Conservation (phyloP, 2,888 invertebrate species). For the Stenolophus ochropezus region DNA sequence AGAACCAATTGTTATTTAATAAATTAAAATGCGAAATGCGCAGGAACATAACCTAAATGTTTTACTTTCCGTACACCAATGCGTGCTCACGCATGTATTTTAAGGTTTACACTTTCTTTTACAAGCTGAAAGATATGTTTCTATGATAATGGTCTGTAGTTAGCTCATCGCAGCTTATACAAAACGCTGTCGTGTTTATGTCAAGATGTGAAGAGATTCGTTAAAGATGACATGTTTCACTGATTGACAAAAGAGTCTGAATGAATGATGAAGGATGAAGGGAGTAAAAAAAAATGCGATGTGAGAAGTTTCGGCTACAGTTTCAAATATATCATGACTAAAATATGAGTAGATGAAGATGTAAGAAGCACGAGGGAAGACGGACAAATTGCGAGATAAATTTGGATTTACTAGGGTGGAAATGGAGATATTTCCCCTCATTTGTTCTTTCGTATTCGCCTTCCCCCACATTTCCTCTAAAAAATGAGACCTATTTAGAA, state of each 20-base stretch:
- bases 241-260: constrained; percentile 6
- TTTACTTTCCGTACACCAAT: not conserved
- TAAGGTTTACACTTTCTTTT: constrained; percentile 45
- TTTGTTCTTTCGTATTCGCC: not conserved
- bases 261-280: no score
- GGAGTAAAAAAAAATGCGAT: no score
- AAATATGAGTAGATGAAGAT: not conserved
- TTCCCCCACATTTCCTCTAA: not conserved
- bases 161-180: constrained; percentile 11
- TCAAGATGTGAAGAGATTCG: not conserved
- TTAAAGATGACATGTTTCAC: not conserved
- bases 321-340: not conserved
- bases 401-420: not conserved
- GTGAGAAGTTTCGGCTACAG: not conserved
- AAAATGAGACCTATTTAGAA: not conserved
- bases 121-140: constrained; percentile 5
- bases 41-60: constrained; percentile 6
- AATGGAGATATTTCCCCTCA: not conserved
- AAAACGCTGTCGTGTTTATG: not conserved
- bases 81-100: constrained; percentile 32
- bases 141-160: constrained; percentile 11
- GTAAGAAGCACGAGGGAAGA: not conserved
- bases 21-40: constrained; percentile 9
- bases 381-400: not conserved
- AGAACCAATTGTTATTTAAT: no score